A percentile compares a stretch with the other conserved stretches of the same genome.
Conservation (phyloP, 2,888 invertebrate genomes). For the Cheilosia pagana region DNA sequence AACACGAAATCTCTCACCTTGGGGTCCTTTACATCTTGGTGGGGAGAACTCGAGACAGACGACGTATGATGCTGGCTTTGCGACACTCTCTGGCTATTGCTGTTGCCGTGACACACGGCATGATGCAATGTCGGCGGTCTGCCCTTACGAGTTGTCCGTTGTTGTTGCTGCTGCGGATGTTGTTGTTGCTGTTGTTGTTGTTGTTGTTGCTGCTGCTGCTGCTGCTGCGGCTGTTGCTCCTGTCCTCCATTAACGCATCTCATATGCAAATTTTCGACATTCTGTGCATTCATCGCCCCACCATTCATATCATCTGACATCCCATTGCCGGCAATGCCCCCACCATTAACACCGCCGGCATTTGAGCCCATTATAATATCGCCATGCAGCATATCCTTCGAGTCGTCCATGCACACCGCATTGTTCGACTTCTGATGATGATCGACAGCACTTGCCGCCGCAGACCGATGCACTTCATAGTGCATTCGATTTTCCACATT, state of each 20-base stretch:
- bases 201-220: slow-evolving; percentile 75
- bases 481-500: slow-evolving; percentile 69
- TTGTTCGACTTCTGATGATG: slow-evolving; percentile 63
- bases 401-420: slow-evolving; percentile 61
- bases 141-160: slow-evolving; percentile 66
- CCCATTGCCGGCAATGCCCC: slow-evolving; percentile 32
- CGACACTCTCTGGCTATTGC: slow-evolving; percentile 76
- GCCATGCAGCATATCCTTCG: slow-evolving; percentile 62
- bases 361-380: slow-evolving; percentile 63
- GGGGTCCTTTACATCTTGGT: slow-evolving; percentile 80
- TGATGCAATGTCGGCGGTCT: slow-evolving; percentile 62
- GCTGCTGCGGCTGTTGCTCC: slow-evolving; percentile 77
- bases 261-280: slow-evolving; percentile 68
- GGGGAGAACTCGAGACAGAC: slow-evolving; percentile 56
- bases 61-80: slow-evolving; percentile 77
- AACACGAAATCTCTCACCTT: slow-evolving; percentile 77
- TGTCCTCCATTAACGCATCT: slow-evolving; percentile 55
- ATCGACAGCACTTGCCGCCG: slow-evolving; percentile 79
- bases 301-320: slow-evolving; percentile 49
- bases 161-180: slow-evolving; percentile 77
- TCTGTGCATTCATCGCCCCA: slow-evolving; percentile 64
- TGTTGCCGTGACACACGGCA: slow-evolving; percentile 70
- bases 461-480: slow-evolving; percentile 82
- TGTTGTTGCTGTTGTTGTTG: slow-evolving; percentile 75
- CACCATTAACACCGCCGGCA: slow-evolving; percentile 53